phyloP scores from a whole-genome alignment of 2,113 vertebrate species.

The Etheostoma spectabile region DNA sequence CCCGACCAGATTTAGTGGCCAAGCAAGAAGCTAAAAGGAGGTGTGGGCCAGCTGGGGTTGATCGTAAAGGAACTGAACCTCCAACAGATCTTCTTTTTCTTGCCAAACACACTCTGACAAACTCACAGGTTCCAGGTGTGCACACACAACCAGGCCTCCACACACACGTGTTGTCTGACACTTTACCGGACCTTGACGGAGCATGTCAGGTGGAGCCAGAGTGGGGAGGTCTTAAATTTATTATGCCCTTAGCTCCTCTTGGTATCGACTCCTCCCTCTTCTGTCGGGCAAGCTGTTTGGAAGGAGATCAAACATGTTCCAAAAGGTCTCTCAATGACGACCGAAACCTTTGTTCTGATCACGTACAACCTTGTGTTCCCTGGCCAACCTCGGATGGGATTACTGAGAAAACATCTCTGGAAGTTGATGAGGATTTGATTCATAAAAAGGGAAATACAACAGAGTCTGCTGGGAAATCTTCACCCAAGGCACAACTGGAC shows the following conservation, averaged over 20 bases:
- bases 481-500: conserved; percentile 27
- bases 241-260: conserved; percentile 76
- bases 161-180: conserved; percentile 33
- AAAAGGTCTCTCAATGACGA: conserved; percentile 59
- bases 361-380: conserved; percentile 16
- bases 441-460: conserved; percentile 39
- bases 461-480: conserved; percentile 26
- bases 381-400: conserved; percentile 45
- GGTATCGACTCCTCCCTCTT: conserved; percentile 44
- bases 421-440: conserved; percentile 30
- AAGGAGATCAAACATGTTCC: conserved; percentile 54
- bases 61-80: conserved; percentile 14
- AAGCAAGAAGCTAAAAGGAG: conserved; percentile 45
- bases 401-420: conserved; percentile 30
- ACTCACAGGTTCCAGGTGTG: conserved; percentile 27
- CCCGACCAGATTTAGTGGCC: conserved; percentile 7
- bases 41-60: conserved; percentile 15
- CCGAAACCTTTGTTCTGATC: conserved; percentile 40
- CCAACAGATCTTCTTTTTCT: conserved; percentile 9
- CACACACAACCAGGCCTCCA: conserved; percentile 33
- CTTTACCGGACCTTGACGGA: conserved; percentile 44
- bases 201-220: conserved; percentile 40
- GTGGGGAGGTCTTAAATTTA: conserved; percentile 57
- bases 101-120: background rate
- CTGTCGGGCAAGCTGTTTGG: conserved; percentile 51